Base-by-base conservation (phyloP, 2,113 vertebrate species). In the Macrotis lagotis region DNA sequence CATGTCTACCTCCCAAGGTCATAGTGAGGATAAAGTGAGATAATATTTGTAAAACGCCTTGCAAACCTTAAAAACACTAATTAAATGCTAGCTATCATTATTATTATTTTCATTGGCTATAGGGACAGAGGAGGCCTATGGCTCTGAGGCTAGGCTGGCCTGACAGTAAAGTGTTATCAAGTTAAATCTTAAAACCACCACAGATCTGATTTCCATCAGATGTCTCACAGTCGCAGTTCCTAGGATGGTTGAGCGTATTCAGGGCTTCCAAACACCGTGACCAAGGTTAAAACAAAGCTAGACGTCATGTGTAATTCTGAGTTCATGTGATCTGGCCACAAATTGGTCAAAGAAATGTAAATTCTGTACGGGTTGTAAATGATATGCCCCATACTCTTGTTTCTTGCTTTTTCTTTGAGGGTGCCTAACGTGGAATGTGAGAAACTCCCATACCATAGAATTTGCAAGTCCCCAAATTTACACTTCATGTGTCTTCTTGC, bases 161-260 rank as follows among this genome's bases (percentile, higher is more conserved):
- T 44, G 28, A 16, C 53, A 9, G 51, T 26, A 51, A 25, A 10
- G 66, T 44, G 48, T 88, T 48, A 50, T 59, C 52, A 91, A 24
- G 44, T 26, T 83, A 55, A 51, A 90, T 91, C 66, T 91, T 93
- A 48, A 92, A 94, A 88, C 52, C 90, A 90, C 66, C 47, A 51
- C 19, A 94, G 91, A 51, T 92, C 89, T 22, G 51, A 51, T 88
- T 90, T 93, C 94, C 90, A 16, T 49, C 47, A 94, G 51, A 49
- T 37, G 83, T 49, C 31, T 93, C 89, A 31, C 55, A 91, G 31
- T 48, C 90, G 44, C 48, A 91, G 44, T 37, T 83, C 48, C 0
- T 7, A 88, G 48, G 59, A 11, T 28, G 2, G 4, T n/a, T 44
- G 12, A 11, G 14, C 83, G 26, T 55, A 93, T 92, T 51, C 92